Evolutionary conservation across 2,888 invertebrate genomes (phyloP), one percentile per base, ranked within the genome.

Genomic region (Meiosimyza platycephala): DNA sequence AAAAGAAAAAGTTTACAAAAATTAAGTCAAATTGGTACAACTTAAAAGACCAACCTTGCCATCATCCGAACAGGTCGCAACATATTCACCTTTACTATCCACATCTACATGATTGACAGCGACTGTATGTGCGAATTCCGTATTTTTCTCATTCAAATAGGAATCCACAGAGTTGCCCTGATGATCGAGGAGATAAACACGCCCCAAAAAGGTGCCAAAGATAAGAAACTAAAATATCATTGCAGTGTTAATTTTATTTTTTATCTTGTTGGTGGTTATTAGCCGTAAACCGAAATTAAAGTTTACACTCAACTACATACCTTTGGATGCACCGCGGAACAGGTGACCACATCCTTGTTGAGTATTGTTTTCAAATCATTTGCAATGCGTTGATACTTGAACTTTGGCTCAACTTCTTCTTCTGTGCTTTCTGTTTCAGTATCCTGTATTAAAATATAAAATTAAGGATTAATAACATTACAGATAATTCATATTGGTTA

Each of bases 51-150:
- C 28, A 80, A 92, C 94, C 83, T 93, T 93, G 70, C 96, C 96
- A 86, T 96, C 96, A 85, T 96, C 95, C 0, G 96, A 95, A 85
- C 97, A 97, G 65, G 95, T 95, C 0, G 96, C 97, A 40, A 99
- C 92, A 85, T 94, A 95, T 85, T 98, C 97, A n/a, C 98, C 99
- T 81, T 93, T 94, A 33, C 90, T 88, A 85, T 99, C 99, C 76
- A 99, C 95, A 60, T 96, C 96, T 78, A 99, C 95, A 84, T 94
- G 95, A 88, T 98, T 98, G 0, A 99, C 96, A 12, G 97, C 94
- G 1, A 97, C 94, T 1, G 94, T 91, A 82, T 98, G 98, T 0
- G 81, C 79, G 79, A 92, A 91, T 55, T 94, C 88, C 80, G 92
- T 93, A 80, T 81, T 79, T 5, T 78, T 75, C 57, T 88, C 87